Conservation (phyloP, 2,113 vertebrate genomes). For the Fregetta grallaria region DNA sequence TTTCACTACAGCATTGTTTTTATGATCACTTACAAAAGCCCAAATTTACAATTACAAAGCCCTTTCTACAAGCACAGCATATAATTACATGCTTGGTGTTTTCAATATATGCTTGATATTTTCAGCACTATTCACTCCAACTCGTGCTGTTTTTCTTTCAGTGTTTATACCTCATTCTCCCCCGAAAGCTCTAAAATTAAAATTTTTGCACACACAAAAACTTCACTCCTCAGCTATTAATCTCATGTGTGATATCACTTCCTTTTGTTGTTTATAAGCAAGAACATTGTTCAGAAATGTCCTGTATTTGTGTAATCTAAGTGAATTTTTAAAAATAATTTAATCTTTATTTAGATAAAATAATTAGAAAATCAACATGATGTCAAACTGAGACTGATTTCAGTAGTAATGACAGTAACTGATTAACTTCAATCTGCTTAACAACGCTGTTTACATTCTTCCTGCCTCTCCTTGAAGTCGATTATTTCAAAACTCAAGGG, state of each 20-base stretch:
- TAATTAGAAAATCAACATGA: slow-evolving; percentile 29
- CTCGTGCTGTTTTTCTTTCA: not conserved
- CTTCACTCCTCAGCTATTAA: slow-evolving; percentile 5
- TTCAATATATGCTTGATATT: not conserved
- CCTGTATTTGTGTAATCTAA: not conserved
- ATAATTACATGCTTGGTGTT: not conserved
- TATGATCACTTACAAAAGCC: not conserved
- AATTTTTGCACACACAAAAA: not conserved
- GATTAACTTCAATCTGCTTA: slow-evolving; percentile 30
- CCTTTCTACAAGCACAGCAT: not conserved
- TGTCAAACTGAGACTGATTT: slow-evolving; percentile 45
- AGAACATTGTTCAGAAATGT: slow-evolving; percentile 7
- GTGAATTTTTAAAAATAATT: not conserved
- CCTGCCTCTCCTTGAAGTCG: slow-evolving; percentile 7
- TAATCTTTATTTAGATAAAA: slow-evolving; percentile 24
- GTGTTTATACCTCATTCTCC: not conserved
- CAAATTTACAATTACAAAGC: not conserved
- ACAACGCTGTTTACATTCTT: slow-evolving; percentile 62
- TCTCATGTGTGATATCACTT: slow-evolving; percentile 37
- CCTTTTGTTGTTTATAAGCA: slow-evolving; percentile 60
- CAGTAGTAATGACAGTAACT: slow-evolving; percentile 14
- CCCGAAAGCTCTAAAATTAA: not conserved
- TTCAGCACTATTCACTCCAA: not conserved
- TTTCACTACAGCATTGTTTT: slow-evolving; percentile 7
- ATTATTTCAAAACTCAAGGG: slow-evolving; percentile 62